Percentiles rank a stretch among this genome's conserved stretches.
Evolutionary conservation across 2,888 invertebrate species (phyloP).

Genomic region (Drosophila mimetica): DNA sequence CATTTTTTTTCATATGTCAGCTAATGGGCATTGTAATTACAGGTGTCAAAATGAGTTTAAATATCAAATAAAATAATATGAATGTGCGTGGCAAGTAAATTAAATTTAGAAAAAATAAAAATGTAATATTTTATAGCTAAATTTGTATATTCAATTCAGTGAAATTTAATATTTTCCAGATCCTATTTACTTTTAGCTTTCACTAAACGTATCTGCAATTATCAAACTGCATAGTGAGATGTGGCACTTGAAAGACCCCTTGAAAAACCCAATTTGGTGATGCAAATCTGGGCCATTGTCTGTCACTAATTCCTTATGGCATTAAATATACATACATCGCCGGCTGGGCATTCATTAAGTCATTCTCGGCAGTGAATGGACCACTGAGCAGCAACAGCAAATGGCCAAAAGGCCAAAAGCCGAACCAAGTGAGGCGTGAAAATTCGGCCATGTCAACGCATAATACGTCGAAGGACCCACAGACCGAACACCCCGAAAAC

Average conservation of each 20-base stretch:
- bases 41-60: too few species aligned
- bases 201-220: neutral
- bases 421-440: constrained; percentile 70
- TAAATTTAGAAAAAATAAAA: too few species aligned
- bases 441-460: constrained; percentile 70
- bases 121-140: too few species aligned
- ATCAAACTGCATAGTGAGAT: neutral
- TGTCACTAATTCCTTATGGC: constrained; percentile 16
- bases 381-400: constrained; percentile 31
- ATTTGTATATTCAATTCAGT: too few species aligned
- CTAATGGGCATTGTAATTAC: too few species aligned
- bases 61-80: too few species aligned
- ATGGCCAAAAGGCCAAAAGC: constrained; percentile 19
- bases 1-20: too few species aligned
- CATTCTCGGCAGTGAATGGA: constrained; percentile 22
- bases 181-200: neutral
- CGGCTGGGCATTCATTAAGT: constrained; percentile 27
- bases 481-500: constrained; percentile 24
- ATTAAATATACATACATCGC: constrained; percentile 33
- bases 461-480: constrained; percentile 52
- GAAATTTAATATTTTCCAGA: too few species aligned
- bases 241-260: neutral
- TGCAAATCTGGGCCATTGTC: constrained; percentile 22
- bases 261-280: neutral
- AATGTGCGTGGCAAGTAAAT: too few species aligned